A percentile compares a stretch with the other conserved stretches of the same genome.
Evolutionary conservation across 2,888 invertebrate genomes (phyloP).

Genomic region (Calliopum simillimum): DNA sequence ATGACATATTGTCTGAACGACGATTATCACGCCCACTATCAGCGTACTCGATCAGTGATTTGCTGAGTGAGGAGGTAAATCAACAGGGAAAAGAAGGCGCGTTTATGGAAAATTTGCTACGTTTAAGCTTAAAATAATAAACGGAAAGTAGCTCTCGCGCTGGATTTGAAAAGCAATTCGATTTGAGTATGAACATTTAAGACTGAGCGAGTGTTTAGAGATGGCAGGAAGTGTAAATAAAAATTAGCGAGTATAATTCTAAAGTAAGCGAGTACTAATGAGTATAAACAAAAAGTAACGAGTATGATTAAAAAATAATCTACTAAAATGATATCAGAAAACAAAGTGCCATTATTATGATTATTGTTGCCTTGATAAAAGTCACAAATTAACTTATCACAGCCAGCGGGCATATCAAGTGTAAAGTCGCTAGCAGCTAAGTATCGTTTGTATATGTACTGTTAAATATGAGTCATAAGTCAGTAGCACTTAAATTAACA

Average conservation of each 20-base stretch:
- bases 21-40: constrained; percentile 64
- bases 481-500: too few species aligned
- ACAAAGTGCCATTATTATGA: constrained; percentile 14
- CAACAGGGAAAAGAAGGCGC: constrained; percentile 45
- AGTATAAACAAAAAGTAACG: too few species aligned
- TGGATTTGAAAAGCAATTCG: too few species aligned
- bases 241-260: too few species aligned
- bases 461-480: too few species aligned
- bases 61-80: constrained; percentile 60
- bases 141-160: too few species aligned
- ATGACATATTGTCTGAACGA: constrained; percentile 64
- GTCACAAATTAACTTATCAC: constrained; percentile 1
- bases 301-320: too few species aligned
- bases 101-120: constrained; percentile 54
- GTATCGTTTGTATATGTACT: not conserved
- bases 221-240: too few species aligned
- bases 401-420: not conserved
- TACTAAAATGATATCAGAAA: not conserved
- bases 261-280: too few species aligned
- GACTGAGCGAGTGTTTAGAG: too few species aligned
- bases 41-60: constrained; percentile 66
- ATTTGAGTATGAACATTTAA: too few species aligned
- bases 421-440: not conserved
- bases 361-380: not conserved
- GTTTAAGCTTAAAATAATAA: constrained; percentile 1